Evolutionary conservation across 2,113 vertebrate genomes (phyloP), one percentile per base, ranked within the genome.

Genomic region (Galeopterus variegatus): DNA sequence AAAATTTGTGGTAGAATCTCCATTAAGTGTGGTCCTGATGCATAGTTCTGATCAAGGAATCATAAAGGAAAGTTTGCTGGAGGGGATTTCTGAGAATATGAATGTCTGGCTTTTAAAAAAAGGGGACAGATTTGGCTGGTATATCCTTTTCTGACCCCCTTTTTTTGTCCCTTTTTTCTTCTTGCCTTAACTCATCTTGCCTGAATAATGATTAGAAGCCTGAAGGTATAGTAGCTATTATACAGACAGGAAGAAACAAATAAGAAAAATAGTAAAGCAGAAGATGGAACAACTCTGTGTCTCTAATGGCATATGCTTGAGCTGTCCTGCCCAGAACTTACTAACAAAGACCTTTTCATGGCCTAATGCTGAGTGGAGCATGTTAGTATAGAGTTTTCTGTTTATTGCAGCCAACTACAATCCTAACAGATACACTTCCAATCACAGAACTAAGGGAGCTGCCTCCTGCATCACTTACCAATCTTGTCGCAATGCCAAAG

Each of bases 401-500:
- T 86, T 94, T 79, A n/a, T 93, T 91, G 50, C 52, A 91, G n/a
- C 23, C 64, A 92, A 87, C 6, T 80, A 60, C 11, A 79, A 50
- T 45, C 45, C 69, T 87, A 41, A 70, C 28, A 96, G 77, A 58
- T 62, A 73, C 6, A 67, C 28, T 72, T 80, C 33, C 18, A 82
- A 60, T 90, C 79, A 94, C 28, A 83, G 15, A 0, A 23, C 26
- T 14, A 31, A 83, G 18, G 45, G 13, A 80, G 86, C 11, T 85
- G n/a, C 50, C 45, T 80, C n/a, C 45, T 75, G 60, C 6, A 58
- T 48, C 41, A 62, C 80, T 95, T 92, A 31, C 48, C 95, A 69
- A 92, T 90, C 31, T 65, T 95, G 21, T 83, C 90, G 31, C 41
- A 89, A 10, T 89, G 60, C 48, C 87, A 84, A 79, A 80, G 58